Evolutionary conservation across 64 coral and sea anemone species (phyloP), one percentile per base, ranked within the genome.

Genomic region (Cladopsammia gracilis): DNA sequence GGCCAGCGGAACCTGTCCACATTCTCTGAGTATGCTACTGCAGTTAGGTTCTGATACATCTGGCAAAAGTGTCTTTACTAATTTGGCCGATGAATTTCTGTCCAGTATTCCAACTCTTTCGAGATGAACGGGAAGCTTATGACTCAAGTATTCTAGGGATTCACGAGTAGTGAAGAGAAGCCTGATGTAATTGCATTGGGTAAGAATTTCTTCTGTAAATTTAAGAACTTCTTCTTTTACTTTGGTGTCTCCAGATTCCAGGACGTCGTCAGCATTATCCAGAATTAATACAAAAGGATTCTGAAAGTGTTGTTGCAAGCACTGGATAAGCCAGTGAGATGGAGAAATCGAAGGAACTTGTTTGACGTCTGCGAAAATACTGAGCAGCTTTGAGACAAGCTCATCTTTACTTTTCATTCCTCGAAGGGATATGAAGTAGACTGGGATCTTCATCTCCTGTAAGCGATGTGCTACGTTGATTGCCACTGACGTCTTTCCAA

Each of bases 401-500:
- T 69, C 67, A 52, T 87, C 44, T 71, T 54, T 70, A 15, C 46
- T 87, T 67, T 15, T 87, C 15, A 69, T 25, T 53, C 84, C 84
- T 7, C 43, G 79, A 44, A 83, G 43, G 11, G 25, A 44, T 42
- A 24, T 8, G 13, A 83, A 83, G 19, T 83, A 83, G 8, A 83
- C 79, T 18, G 79, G 57, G 46, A 62, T 62, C 44, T 65, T 65
- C 12, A 25, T 45, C 25, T 59, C 56, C 20, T 6, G 10, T 45
- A 86, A 52, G 43, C 20, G 26, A 50, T 65, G 62, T 2, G 82
- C 82, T 12, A 50, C 26, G 7, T 67, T 48, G 43, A 86, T 69
- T 18, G 57, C 44, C 61, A 68, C n/a, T 1, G 82, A 86, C 20
- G 82, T 86, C 48, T 86, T 86, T 44, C 61, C 58, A 86, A 86